Evolutionary conservation across 1,140 invertebrate species (phyloP).

Genomic region (Tetramorium parvispinum): DNA sequence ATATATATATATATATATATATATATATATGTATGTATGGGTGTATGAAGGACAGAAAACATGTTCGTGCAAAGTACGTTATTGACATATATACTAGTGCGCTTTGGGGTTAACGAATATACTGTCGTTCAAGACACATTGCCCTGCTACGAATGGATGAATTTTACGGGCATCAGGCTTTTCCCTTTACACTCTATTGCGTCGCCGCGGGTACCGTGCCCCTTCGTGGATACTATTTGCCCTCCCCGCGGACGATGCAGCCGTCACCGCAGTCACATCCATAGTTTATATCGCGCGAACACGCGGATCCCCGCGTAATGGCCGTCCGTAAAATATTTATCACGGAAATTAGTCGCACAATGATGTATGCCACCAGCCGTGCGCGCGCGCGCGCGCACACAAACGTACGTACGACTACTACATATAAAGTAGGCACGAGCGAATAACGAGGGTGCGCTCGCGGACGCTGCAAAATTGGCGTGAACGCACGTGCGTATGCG

Average conservation of each 20-base stretch:
- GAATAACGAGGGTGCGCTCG: constrained; percentile 50
- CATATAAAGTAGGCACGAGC: constrained; percentile 38
- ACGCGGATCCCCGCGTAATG: constrained; percentile 75
- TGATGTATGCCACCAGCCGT: constrained; percentile 73
- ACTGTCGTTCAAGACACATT: constrained; percentile 29
- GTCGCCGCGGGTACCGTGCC: background rate
- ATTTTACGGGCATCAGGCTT: constrained; percentile 71
- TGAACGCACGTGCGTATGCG: constrained; percentile 58
- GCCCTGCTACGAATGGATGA: constrained; percentile 56
- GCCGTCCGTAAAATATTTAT: constrained; percentile 82
- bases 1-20: no score
- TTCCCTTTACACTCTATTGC: constrained; percentile 56
- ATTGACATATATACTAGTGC: background rate
- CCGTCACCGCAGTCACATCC: constrained; percentile 68
- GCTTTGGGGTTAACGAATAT: constrained; percentile 19
- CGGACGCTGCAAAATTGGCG: constrained; percentile 57
- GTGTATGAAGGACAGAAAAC: background rate
- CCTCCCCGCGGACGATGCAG: constrained; percentile 64
- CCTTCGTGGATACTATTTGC: constrained; percentile 58
- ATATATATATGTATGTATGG: no score
- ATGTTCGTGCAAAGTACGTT: background rate
- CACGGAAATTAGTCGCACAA: constrained; percentile 80
- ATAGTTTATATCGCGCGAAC: constrained; percentile 75
- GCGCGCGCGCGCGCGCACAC: constrained; percentile 12
- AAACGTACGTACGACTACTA: background rate